Evolutionary conservation across 2,888 invertebrate species (phyloP).

Genomic region (Hylaea fasciaria): DNA sequence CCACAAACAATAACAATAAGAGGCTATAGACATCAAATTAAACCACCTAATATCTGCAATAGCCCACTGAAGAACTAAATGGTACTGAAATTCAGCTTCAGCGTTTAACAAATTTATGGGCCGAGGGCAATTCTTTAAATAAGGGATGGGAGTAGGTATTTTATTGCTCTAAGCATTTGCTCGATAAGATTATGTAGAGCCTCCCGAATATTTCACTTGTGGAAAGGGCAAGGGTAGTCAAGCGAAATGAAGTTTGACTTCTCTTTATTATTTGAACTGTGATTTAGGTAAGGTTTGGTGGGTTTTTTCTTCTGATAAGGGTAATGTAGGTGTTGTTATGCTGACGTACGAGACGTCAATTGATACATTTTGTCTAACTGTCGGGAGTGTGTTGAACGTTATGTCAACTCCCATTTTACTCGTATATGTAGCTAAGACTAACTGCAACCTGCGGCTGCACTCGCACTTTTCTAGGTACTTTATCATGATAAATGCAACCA

Average conservation of each 20-base stretch:
- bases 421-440: too few relatives aligned
- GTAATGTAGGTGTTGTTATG: too few relatives aligned
- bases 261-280: slow-evolving; percentile 33
- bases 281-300: slow-evolving; percentile 19
- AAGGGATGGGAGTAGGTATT: slow-evolving; percentile 58
- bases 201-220: slow-evolving; percentile 34
- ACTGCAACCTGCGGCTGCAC: too few relatives aligned
- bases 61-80: slow-evolving; percentile 54
- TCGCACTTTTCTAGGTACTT: too few relatives aligned
- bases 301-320: slow-evolving; percentile 3
- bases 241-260: slow-evolving; percentile 30
- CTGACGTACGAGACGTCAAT: too few relatives aligned
- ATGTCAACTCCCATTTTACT: too few relatives aligned
- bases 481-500: too few relatives aligned
- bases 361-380: too few relatives aligned
- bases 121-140: slow-evolving; percentile 63
- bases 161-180: slow-evolving; percentile 50
- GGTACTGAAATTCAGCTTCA: slow-evolving; percentile 56
- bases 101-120: slow-evolving; percentile 64
- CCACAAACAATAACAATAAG: slow-evolving; percentile 32
- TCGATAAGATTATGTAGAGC: slow-evolving; percentile 39
- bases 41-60: slow-evolving; percentile 41
- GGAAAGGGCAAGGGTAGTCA: slow-evolving; percentile 27
- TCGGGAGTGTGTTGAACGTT: too few relatives aligned
- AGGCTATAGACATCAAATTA: slow-evolving; percentile 66